Base-by-base conservation (phyloP, 2,888 invertebrate genomes). In the Andrena hattorfiana region DNA sequence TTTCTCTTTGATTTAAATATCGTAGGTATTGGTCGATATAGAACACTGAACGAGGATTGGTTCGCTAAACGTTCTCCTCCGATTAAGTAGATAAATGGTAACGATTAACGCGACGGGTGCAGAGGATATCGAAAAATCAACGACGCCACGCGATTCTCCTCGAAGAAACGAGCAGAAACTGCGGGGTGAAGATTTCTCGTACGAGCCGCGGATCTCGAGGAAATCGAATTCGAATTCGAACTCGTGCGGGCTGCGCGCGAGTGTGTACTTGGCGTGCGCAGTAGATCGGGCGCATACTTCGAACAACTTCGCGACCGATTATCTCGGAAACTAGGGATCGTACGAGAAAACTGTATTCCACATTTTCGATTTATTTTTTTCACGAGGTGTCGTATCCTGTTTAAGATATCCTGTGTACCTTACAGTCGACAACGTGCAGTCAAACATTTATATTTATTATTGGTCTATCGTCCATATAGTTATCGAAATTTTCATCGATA, bases 381-480 rank as follows among this genome's bases (percentile, higher is more conserved):
- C 56, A 13, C 23, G 23, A 4, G 4, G 26, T 8, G 10, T 20
- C 23, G 54, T 4, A 10, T 48, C 48, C 5, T 5, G 5, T 32
- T 72, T 6, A 2, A 6, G 26, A 71, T 63, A 64, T 71, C 26
- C 16, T 30, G 10, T 70, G 13, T 28, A 30, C 8, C 20, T 51
- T 35, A 60, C 13, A 1, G 4, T 23, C 32, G 28, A 10, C 10
- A 49, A n/a, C 59, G 35, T 35, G 20, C 16, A 30, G 10, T 68
- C 6, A 30, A 68, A 63, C 10, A 30, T 48, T 54, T 42, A 67
- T 48, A 23, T 48, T 51, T n/a, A 16, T 67, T 62, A 67, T 67
- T 26, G 35, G 20, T 71, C 71, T 67, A 71, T 60, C 4, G 16
- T 48, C 66, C 77, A 35, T 56, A 60, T n/a, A 69, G n/a, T 69